phyloP scores from a whole-genome alignment of 2,113 vertebrate species.

The Hippocampus barbouri region DNA sequence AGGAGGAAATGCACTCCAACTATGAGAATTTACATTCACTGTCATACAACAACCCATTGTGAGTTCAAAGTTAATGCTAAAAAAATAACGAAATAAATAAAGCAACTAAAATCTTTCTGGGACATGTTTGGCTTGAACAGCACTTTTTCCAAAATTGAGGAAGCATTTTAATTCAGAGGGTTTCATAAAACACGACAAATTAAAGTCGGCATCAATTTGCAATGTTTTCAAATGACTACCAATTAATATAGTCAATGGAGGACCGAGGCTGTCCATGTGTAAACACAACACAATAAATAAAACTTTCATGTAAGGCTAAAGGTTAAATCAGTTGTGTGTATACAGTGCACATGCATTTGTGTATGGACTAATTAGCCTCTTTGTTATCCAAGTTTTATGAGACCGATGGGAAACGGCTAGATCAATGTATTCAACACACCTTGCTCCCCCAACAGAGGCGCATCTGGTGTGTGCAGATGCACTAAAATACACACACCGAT shows the following conservation, averaged over 20 bases:
- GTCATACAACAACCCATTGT: not conserved
- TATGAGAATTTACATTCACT: not conserved
- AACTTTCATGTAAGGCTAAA: not conserved
- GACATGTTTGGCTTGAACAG: no score
- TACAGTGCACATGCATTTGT: slow-evolving; percentile 2
- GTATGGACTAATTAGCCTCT: slow-evolving; percentile 64
- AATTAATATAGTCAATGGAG: not conserved
- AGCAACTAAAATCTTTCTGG: not conserved
- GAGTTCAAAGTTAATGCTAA: not conserved
- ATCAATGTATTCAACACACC: slow-evolving; percentile 54
- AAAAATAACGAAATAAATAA: no score
- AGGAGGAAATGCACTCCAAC: slow-evolving; percentile 15
- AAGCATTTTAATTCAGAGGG: not conserved
- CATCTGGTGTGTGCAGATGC: slow-evolving; percentile 61
- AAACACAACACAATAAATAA: not conserved
- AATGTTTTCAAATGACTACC: slow-evolving; percentile 1
- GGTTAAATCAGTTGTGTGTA: not conserved
- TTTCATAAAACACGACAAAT: not conserved
- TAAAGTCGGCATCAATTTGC: not conserved
- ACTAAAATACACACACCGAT: slow-evolving; percentile 12
- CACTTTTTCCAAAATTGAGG: not conserved
- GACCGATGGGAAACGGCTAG: slow-evolving; percentile 39
- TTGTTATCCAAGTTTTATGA: slow-evolving; percentile 73
- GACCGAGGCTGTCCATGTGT: not conserved
- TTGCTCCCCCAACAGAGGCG: slow-evolving; percentile 64